Percentiles rank a stretch among this genome's conserved stretches.
Conservation (phyloP, 2,888 invertebrate species). For the Celastrina argiolus region DNA sequence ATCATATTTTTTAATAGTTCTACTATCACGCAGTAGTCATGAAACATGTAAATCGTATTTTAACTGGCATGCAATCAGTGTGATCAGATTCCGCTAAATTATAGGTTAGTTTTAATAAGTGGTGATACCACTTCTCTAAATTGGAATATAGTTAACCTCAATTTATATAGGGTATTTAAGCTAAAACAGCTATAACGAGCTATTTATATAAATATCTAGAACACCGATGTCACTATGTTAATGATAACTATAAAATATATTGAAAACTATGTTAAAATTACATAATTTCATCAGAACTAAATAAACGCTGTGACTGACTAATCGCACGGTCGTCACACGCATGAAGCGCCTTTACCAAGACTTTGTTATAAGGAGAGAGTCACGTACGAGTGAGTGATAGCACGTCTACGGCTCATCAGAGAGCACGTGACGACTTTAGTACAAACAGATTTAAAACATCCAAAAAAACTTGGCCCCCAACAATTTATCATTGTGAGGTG, state of each 20-base stretch:
- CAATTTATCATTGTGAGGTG: slow-evolving; percentile 33
- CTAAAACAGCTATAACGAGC: too few species aligned
- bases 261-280: not conserved
- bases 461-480: slow-evolving; percentile 50
- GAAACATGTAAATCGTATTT: not conserved
- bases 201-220: too few species aligned
- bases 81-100: not conserved
- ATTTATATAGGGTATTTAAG: too few species aligned
- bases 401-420: slow-evolving; percentile 76
- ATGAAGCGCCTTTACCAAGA: slow-evolving; percentile 29
- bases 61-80: not conserved
- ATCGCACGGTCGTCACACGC: not conserved
- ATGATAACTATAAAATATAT: too few species aligned
- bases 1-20: not conserved
- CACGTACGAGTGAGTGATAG: slow-evolving; percentile 76
- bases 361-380: slow-evolving; percentile 62
- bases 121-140: not conserved
- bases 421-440: slow-evolving; percentile 76
- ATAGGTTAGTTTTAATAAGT: not conserved
- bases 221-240: too few species aligned
- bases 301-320: not conserved
- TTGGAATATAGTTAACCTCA: not conserved
- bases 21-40: not conserved
- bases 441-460: slow-evolving; percentile 72
- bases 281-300: not conserved